A percentile compares a stretch with the other conserved stretches of the same genome.
Conservation (phyloP, 2,113 vertebrate genomes). For the Megaleporinus macrocephalus region DNA sequence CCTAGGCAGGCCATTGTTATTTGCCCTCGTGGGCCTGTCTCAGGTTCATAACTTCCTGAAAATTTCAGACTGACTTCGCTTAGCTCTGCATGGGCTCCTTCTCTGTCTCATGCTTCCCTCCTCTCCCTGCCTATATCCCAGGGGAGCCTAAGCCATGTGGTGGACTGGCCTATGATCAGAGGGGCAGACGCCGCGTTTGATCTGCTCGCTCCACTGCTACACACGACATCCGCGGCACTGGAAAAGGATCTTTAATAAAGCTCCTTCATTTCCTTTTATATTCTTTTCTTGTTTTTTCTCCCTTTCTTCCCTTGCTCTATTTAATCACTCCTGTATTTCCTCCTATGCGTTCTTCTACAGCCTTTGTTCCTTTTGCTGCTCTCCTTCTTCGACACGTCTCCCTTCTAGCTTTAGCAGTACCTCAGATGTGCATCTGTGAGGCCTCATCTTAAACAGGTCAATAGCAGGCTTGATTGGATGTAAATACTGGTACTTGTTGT, state of each 20-base stretch:
- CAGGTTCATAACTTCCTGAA: neutral
- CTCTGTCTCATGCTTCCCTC: neutral
- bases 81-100: neutral
- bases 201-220: conserved; percentile 31
- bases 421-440: conserved; percentile 14
- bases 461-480: conserved; percentile 12
- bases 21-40: neutral
- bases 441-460: conserved; percentile 11
- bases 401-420: conserved; percentile 29
- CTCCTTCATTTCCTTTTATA: conserved; percentile 43
- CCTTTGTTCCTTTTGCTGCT: neutral
- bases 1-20: neutral
- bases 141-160: conserved; percentile 46
- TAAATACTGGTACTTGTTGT: conserved; percentile 16
- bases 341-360: neutral
- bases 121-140: neutral
- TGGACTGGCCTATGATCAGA: conserved; percentile 45
- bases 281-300: neutral
- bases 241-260: conserved; percentile 43
- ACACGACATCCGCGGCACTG: conserved; percentile 17
- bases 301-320: neutral
- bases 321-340: conserved; percentile 1
- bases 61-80: neutral
- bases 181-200: conserved; percentile 23
- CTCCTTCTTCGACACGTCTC: conserved; percentile 15